Evolutionary conservation across 2,888 invertebrate genomes (phyloP).

Genomic region (Tuta absoluta): DNA sequence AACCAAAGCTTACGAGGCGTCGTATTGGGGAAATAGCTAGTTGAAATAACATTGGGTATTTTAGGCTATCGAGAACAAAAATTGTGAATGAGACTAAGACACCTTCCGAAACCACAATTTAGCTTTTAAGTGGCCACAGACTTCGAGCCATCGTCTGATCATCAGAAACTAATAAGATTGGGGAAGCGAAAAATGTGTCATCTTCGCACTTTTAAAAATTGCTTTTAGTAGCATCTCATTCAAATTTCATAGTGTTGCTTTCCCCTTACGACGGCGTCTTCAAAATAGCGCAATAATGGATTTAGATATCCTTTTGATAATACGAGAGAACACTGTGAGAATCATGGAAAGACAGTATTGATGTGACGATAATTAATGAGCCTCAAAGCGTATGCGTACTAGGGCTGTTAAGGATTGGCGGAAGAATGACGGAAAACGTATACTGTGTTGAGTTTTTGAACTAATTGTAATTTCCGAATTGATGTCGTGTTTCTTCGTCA

Average conservation of each 20-base stretch:
- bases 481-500: not conserved
- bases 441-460: not conserved
- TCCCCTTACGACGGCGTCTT: not conserved
- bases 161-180: no score
- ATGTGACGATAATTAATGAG: constrained; percentile 38
- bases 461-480: not conserved
- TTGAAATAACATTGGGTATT: not conserved
- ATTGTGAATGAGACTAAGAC: no score
- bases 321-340: constrained; percentile 48
- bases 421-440: constrained; percentile 7
- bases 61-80: no score
- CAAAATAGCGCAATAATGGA: constrained; percentile 20
- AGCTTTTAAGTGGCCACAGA: no score
- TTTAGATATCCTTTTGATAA: constrained; percentile 49
- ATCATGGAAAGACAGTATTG: constrained; percentile 47
- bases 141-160: no score
- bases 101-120: no score
- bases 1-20: constrained; percentile 14
- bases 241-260: not conserved
- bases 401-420: constrained; percentile 26
- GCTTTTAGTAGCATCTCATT: not conserved
- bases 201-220: no score
- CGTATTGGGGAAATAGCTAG: constrained; percentile 9
- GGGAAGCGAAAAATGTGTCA: no score
- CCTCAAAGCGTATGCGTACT: constrained; percentile 50